Evolutionary conservation across 2,888 invertebrate genomes (phyloP).

Genomic region (Emesis furor): DNA sequence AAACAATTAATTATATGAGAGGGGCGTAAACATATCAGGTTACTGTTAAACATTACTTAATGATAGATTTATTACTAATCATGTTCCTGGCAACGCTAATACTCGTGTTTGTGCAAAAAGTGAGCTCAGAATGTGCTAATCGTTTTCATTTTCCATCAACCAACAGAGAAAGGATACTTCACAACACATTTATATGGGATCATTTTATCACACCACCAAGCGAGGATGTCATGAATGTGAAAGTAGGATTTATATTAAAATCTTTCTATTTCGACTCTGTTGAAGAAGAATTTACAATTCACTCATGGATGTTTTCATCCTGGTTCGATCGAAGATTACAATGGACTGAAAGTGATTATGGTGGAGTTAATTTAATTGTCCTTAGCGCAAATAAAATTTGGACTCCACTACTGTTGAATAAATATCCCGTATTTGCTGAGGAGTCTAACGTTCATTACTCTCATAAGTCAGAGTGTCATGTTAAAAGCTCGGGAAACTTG

Average conservation of each 20-base stretch:
- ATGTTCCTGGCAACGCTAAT: too few species aligned
- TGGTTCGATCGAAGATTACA: slow-evolving; percentile 66
- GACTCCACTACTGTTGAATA: slow-evolving; percentile 37
- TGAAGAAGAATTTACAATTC: slow-evolving; percentile 73
- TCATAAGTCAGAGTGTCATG: slow-evolving; percentile 56
- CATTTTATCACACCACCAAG: too few species aligned
- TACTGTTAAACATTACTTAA: too few species aligned
- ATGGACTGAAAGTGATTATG: slow-evolving; percentile 74
- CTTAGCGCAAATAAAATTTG: too few species aligned
- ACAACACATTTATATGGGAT: too few species aligned
- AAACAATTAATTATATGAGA: too few species aligned
- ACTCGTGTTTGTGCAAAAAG: too few species aligned
- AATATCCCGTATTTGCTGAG: slow-evolving; percentile 66
- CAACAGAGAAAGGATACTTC: too few species aligned
- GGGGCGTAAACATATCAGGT: too few species aligned
- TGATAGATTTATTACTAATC: too few species aligned
- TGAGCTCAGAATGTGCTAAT: too few species aligned
- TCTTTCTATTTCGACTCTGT: slow-evolving; percentile 76
- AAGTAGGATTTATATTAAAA: slow-evolving; percentile 73
- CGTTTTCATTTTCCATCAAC: too few species aligned
- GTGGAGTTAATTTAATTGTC: slow-evolving; percentile 18
- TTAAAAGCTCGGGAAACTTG: slow-evolving; percentile 71
- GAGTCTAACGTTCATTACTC: slow-evolving; percentile 39
- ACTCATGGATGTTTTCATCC: slow-evolving; percentile 60
- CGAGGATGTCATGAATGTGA: slow-evolving; percentile 49